Conservation (phyloP, 2,797 vertebrate genomes). For the Dipus sagitta region DNA sequence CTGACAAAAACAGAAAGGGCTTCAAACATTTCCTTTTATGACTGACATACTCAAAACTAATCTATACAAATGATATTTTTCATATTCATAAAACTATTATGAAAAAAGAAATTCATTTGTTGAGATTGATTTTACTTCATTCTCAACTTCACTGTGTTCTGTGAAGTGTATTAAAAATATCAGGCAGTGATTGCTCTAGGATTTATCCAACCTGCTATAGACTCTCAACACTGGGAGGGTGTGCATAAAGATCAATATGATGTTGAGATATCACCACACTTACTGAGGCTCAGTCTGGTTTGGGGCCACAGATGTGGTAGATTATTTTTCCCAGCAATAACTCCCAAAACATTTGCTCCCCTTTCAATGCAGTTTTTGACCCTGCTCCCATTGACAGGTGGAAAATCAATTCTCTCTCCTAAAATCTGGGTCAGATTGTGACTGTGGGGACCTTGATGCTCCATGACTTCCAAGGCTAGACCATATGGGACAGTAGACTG, state of each 20-base stretch:
- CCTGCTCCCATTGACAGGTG: not conserved
- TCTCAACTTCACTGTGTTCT: conserved; percentile 45
- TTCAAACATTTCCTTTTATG: conserved; percentile 33
- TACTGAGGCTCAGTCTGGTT: not conserved
- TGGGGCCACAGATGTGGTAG: not conserved
- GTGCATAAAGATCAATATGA: not conserved
- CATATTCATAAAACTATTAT: conserved; percentile 66
- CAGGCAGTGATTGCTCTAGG: not conserved
- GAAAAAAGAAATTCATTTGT: conserved; percentile 62
- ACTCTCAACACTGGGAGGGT: not conserved
- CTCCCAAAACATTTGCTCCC: not conserved
- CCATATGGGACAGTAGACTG: not conserved
- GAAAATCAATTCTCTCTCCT: not conserved
- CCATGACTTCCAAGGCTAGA: not conserved
- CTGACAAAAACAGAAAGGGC: not conserved
- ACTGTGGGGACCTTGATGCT: not conserved
- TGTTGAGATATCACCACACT: not conserved
- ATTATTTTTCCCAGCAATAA: not conserved
- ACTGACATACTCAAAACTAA: conserved; percentile 43
- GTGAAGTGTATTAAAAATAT: conserved; percentile 51
- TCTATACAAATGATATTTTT: conserved; percentile 61
- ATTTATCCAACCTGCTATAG: not conserved
- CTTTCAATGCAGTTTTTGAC: not conserved
- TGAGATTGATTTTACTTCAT: conserved; percentile 75
- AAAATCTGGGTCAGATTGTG: not conserved